Evolutionary conservation across 2,113 vertebrate species (phyloP).

Genomic region (Tetraodon nigroviridis): DNA sequence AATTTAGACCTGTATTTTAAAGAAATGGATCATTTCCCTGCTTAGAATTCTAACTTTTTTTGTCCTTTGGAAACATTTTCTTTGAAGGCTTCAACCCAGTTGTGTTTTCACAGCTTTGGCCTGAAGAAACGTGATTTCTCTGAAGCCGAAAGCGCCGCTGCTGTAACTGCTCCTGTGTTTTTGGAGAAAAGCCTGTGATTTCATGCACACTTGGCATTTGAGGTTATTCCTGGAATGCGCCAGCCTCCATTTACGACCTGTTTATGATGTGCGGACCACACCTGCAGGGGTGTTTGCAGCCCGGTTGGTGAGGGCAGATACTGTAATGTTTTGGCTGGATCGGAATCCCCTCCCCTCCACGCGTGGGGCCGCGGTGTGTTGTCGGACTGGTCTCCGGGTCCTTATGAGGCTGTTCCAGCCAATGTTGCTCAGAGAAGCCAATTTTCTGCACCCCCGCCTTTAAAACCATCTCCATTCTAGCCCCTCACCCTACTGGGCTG

Average conservation of each 20-base stretch:
- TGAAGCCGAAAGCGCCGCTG: conserved; percentile 7
- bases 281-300: conserved; percentile 43
- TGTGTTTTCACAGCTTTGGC: not conserved
- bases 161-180: conserved; percentile 36
- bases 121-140: conserved; percentile 7
- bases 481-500: conserved; percentile 25
- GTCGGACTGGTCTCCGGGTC: conserved; percentile 46
- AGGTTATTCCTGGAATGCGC: conserved; percentile 49
- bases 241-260: conserved; percentile 46
- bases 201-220: conserved; percentile 43
- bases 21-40: too few species aligned
- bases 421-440: conserved; percentile 51
- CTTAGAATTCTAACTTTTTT: not conserved
- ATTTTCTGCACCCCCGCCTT: conserved; percentile 44
- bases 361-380: not conserved
- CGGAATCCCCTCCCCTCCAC: conserved; percentile 14
- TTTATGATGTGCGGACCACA: conserved; percentile 63
- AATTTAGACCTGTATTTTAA: too few species aligned
- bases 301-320: conserved; percentile 5
- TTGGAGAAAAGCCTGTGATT: conserved; percentile 37
- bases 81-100: too few species aligned
- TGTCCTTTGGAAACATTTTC: not conserved
- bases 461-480: conserved; percentile 33
- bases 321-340: conserved; percentile 35
- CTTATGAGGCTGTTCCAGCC: conserved; percentile 55